These are phyloP conservation scores for Pelmatolapia mariae DNA, from an alignment of 2,113 vertebrate genomes.

Conservation along the genomic window DNA sequence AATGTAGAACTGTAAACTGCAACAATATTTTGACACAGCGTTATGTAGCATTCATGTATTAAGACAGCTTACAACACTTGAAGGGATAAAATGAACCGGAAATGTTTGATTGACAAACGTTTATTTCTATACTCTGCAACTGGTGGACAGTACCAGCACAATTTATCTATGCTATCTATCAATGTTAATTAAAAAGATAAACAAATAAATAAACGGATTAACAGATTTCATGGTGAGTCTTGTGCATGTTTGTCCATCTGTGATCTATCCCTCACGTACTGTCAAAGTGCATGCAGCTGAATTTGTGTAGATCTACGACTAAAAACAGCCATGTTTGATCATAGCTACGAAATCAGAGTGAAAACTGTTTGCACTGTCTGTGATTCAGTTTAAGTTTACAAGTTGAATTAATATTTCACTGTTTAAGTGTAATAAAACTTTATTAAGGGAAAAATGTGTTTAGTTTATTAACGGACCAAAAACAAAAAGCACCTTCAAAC, in stretches of 20 bases:
- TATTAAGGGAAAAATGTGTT: background rate
- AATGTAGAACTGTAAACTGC: background rate
- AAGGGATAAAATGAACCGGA: background rate
- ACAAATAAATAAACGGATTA: background rate
- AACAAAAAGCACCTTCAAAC: background rate
- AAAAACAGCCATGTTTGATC: background rate
- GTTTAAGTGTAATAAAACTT: background rate
- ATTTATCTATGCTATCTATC: background rate
- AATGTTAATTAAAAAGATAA: background rate
- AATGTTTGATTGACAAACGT: background rate
- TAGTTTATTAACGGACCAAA: background rate
- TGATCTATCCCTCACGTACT: background rate
- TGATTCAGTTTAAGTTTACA: background rate
- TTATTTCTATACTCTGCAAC: background rate
- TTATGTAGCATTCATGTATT: background rate
- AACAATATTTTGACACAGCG: background rate
- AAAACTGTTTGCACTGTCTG: background rate
- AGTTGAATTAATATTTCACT: background rate
- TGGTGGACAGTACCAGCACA: background rate
- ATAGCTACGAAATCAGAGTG: background rate
- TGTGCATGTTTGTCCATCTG: background rate
- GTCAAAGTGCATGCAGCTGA: background rate
- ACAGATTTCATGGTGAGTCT: background rate
- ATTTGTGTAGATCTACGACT: background rate
- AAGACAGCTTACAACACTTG: background rate